phyloP scores from a whole-genome alignment of 2,888 invertebrate genomes.

The Phorcus lineatus region DNA sequence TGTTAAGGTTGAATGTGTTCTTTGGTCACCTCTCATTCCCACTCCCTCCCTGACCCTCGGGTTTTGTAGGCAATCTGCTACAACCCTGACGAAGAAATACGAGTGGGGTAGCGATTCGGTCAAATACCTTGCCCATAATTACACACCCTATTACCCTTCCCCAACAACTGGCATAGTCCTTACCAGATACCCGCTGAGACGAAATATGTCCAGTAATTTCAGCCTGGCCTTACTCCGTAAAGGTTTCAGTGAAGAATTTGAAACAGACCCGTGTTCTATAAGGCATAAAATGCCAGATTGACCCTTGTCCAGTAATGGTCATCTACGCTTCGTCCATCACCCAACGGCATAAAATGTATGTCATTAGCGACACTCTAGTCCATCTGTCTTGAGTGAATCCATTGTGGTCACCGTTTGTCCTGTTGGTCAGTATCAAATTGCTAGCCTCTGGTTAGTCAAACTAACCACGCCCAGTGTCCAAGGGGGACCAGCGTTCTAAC shows the following conservation, averaged over 20 bases:
- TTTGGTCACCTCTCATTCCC: not conserved
- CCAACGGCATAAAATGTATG: not conserved
- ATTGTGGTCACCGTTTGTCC: not conserved
- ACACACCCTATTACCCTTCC: not conserved
- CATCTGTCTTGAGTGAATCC: not conserved
- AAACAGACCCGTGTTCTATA: not conserved
- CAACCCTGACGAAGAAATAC: constrained; percentile 5
- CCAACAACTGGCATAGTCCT: not conserved
- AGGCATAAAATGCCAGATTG: constrained; percentile 9
- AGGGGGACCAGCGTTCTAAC: not conserved
- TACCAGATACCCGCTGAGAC: not conserved
- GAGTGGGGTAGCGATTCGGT: constrained; percentile 1
- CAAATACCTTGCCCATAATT: constrained; percentile 3
- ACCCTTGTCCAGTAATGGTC: not conserved
- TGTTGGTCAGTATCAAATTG: not conserved
- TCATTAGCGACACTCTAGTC: not conserved
- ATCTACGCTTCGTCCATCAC: not conserved
- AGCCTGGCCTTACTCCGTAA: not conserved
- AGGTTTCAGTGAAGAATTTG: not conserved
- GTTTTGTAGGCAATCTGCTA: not conserved
- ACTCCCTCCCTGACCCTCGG: not conserved
- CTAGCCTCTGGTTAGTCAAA: not conserved
- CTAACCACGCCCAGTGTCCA: constrained; percentile 4
- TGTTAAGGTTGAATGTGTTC: not conserved
- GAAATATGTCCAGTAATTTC: constrained; percentile 15